phyloP scores from a whole-genome alignment of 53 echinoderm and acorn worm species.

The Henricia sp. region DNA sequence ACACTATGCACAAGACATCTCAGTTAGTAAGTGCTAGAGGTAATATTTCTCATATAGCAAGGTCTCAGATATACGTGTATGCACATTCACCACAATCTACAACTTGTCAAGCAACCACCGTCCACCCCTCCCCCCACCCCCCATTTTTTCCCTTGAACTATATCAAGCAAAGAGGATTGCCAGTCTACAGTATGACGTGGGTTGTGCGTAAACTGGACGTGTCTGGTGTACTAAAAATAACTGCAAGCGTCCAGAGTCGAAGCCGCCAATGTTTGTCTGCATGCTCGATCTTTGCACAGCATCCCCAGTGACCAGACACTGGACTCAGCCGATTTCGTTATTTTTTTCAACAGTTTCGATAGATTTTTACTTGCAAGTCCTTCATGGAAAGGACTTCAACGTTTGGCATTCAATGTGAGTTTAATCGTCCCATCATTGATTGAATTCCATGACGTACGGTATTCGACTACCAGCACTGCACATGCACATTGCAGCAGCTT shows the following conservation, averaged over 20 bases:
- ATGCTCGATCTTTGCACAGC: conserved; percentile 19
- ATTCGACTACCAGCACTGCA: too few relatives aligned
- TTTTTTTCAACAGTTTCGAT: background rate
- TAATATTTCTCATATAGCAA: background rate
- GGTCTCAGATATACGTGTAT: background rate
- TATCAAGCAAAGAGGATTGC: background rate
- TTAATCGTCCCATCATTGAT: too few relatives aligned
- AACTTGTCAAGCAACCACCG: background rate
- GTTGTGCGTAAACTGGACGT: conserved; percentile 52
- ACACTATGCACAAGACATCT: background rate
- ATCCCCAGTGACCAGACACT: background rate
- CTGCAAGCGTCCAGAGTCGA: background rate
- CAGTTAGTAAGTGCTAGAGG: background rate
- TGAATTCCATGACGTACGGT: background rate
- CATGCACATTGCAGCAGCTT: too few relatives aligned
- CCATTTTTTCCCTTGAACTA: background rate
- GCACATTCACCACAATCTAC: background rate
- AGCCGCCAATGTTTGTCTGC: conserved; percentile 40
- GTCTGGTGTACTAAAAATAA: conserved; percentile 43
- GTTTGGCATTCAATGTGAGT: background rate
- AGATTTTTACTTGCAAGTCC: background rate
- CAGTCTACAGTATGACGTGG: conserved; percentile 52
- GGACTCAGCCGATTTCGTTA: background rate
- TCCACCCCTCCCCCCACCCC: conserved; percentile 6
- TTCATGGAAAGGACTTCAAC: background rate